These are phyloP conservation scores for Melolontha melolontha DNA, from an alignment of 2,888 invertebrate species.

Conservation along the genomic window DNA sequence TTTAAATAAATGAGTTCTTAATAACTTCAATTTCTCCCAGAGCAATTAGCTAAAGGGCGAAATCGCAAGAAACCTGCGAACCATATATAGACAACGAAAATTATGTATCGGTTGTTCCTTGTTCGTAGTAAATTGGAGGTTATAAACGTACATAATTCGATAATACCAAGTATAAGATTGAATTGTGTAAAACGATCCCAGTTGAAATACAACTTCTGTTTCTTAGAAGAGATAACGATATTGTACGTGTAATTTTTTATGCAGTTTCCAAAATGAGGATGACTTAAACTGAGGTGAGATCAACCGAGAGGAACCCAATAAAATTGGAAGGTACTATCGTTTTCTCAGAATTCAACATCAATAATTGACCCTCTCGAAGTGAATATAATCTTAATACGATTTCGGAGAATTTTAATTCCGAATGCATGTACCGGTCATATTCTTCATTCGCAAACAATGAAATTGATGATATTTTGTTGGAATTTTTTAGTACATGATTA, in stretches of 20 bases:
- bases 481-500: slow-evolving; percentile 20
- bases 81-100: not conserved
- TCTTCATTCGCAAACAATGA: slow-evolving; percentile 12
- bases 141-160: slow-evolving; percentile 8
- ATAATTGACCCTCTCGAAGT: slow-evolving; percentile 36
- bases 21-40: too few species aligned
- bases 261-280: slow-evolving; percentile 23
- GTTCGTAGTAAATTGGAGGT: not conserved
- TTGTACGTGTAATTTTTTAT: slow-evolving; percentile 30
- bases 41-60: too few species aligned
- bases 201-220: slow-evolving; percentile 30
- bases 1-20: too few species aligned
- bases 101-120: not conserved
- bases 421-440: slow-evolving; percentile 10
- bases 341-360: slow-evolving; percentile 36
- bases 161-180: slow-evolving; percentile 17
- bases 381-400: slow-evolving; percentile 39
- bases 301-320: slow-evolving; percentile 13
- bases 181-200: slow-evolving; percentile 24
- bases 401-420: slow-evolving; percentile 37
- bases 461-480: slow-evolving; percentile 3
- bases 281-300: slow-evolving; percentile 20
- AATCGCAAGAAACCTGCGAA: too few species aligned
- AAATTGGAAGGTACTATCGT: slow-evolving; percentile 25
- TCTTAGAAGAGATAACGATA: slow-evolving; percentile 24